Evolutionary conservation across 2,113 vertebrate genomes (phyloP).

Genomic region (Galbula dea): DNA sequence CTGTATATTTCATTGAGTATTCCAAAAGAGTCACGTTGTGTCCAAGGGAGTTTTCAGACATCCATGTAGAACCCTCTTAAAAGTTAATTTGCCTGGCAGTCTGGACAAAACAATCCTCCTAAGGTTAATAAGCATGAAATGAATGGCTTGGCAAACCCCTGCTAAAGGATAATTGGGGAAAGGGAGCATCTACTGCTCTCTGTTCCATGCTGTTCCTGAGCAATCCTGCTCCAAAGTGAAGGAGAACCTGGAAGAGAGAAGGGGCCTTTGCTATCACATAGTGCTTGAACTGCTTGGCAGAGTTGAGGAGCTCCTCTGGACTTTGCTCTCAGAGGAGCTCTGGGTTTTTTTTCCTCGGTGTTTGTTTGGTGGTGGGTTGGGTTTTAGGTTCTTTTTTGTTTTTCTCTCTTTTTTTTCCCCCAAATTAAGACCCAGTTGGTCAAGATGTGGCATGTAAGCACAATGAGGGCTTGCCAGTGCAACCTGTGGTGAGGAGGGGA

Average conservation of each 20-base stretch:
- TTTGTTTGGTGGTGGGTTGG: neutral
- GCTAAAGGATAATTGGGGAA: slow-evolving; percentile 31
- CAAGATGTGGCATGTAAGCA: neutral
- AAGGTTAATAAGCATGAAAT: slow-evolving; percentile 60
- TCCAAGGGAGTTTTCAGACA: slow-evolving; percentile 44
- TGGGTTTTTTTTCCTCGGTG: too few species aligned
- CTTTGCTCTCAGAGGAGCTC: neutral
- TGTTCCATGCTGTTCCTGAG: neutral
- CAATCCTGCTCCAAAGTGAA: neutral
- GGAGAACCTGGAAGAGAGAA: neutral
- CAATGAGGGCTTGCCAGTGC: neutral
- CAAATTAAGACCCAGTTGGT: neutral
- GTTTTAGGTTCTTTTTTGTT: neutral
- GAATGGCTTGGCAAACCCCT: slow-evolving; percentile 9
- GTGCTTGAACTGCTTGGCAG: neutral
- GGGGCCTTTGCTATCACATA: neutral
- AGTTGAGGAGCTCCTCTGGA: neutral
- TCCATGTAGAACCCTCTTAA: slow-evolving; percentile 5
- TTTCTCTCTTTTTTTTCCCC: too few species aligned
- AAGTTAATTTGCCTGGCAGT: slow-evolving; percentile 48
- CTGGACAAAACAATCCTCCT: slow-evolving; percentile 56
- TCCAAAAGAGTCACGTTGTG: slow-evolving; percentile 31
- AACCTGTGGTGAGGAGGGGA: too few species aligned
- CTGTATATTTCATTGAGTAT: slow-evolving; percentile 56
- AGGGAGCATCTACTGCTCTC: neutral